Base-by-base conservation (phyloP, 1,140 invertebrate species). In the Dolichoris vasculosae region DNA sequence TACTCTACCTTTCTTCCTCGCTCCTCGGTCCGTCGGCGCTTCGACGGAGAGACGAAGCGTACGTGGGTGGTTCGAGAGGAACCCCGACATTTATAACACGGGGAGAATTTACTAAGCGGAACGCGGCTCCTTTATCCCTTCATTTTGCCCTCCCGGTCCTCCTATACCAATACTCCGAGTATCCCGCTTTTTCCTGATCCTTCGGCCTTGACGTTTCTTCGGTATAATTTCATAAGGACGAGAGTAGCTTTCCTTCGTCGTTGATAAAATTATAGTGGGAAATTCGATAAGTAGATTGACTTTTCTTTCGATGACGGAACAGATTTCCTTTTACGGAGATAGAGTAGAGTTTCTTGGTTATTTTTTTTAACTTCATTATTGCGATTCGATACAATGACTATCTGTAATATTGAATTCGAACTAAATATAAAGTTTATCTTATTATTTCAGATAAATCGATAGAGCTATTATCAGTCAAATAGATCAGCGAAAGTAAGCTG, bases 201-300 rank as follows among this genome's bases (percentile, higher is more conserved):
- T 11, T 9, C 30, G 32, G 20, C 46, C 35, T 46, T 51, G 30
- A 43, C 69, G 73, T 71, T 81, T 69, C 63, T 40, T 43, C 59
- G 30, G 13, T 3, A 40, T 79, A 59, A 79, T 79, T 79, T 63
- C 26, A 59, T 38, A 40, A 63, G 35, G 26, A 30, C 13, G 35
- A 40, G n/a, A 69, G 40, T 69, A 35, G 20, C 63, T 67, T 35
- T 26, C 32, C 55, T 23, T 64, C 64, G n/a, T 51, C 35, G 51
- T 81, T 81, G 79, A 81, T 82, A 38, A 73, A 82, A 67, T 82
- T 48, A 82, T 71, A 35, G 23, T 32, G 51, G 71, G 71, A 75
- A 76, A 83, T 76, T 35, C 55, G 32, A 83, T 76, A 38, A 76
- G 71, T 46, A 48, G 51, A 76, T 83, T 64, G 40, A 80, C 13